Evolutionary conservation across 1,140 invertebrate species (phyloP), one percentile per base, ranked within the genome.

Genomic region (Solenopsis invicta): DNA sequence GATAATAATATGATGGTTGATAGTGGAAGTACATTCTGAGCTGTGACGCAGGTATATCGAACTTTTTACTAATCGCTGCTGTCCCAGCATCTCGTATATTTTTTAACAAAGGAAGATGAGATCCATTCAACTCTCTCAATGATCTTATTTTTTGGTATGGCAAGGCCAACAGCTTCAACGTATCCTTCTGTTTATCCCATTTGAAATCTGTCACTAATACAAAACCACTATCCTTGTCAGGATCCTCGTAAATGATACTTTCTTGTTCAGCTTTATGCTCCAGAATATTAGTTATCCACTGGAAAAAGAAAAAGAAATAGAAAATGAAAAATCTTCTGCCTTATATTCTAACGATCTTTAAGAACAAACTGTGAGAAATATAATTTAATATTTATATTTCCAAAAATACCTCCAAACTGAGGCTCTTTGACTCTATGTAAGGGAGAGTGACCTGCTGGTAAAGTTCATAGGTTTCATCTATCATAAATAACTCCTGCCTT

Each of bases 261-360:
- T 99, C 99, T 5, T 95, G 95, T 96, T 99, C 99, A 80, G 97
- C 97, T 93, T 98, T 98, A 89, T 99, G 98, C 59, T 99, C 97
- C 12, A 99, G 94, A 88, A 99, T 99, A 94, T 99, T 99, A 93
- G 98, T 98, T 0, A 99, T 97, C 99, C 99, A 99, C 98, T 99
- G 94, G 74, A 69, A 69, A 24, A 59, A 67, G 2, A 66, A 24
- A 54, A 1, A 64, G 29, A 97, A 96, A 64, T 59, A 59, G 62
- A 72, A 75, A 86, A 59, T 13, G 12, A 54, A 54, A 50, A 29
- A 56, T 3, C 0, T 12, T 41, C 24, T 45, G 41, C 16, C 66
- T 54, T 59, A 3, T 74, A 76, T 54, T 71, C 72, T 0, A 29
- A 1, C 59, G 10, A 81, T 34, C 12, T 37, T 56, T 8, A 50